phyloP scores from a whole-genome alignment of 92 coral and sea anemone species.

The Umimayanthus kanabou region DNA sequence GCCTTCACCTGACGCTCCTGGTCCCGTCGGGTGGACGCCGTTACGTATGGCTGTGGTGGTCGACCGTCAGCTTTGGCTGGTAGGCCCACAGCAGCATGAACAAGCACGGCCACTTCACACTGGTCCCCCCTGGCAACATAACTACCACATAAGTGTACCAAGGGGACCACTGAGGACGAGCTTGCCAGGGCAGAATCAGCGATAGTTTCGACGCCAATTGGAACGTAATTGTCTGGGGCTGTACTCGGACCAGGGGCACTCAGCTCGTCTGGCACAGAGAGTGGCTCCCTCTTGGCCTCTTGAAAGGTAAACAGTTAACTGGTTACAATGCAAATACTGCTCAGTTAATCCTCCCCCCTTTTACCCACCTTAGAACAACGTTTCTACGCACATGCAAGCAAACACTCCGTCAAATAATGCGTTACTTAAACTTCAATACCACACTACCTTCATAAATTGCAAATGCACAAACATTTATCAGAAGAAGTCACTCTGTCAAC shows the following conservation, averaged over 20 bases:
- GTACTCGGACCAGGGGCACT: slow-evolving; percentile 42
- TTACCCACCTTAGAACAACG: not conserved
- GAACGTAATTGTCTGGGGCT: slow-evolving; percentile 24
- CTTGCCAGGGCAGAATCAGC: slow-evolving; percentile 67
- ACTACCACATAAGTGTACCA: slow-evolving; percentile 89
- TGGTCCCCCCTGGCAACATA: slow-evolving; percentile 74
- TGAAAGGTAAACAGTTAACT: not conserved
- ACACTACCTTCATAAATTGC: too few species aligned
- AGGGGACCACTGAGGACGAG: slow-evolving; percentile 60
- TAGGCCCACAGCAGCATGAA: slow-evolving; percentile 85
- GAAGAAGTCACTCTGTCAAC: not conserved
- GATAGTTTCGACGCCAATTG: slow-evolving; percentile 17
- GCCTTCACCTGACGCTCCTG: slow-evolving; percentile 47
- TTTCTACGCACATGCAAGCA: too few species aligned
- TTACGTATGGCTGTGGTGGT: slow-evolving; percentile 86
- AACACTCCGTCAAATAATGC: not conserved
- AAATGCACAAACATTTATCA: not conserved
- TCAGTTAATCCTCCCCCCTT: not conserved
- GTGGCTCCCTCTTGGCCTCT: slow-evolving; percentile 12
- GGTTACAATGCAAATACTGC: not conserved
- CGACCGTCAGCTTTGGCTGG: slow-evolving; percentile 77
- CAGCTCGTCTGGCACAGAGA: not conserved
- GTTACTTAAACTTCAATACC: not conserved
- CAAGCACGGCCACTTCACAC: slow-evolving; percentile 81
- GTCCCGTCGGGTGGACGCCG: slow-evolving; percentile 73